A percentile compares a stretch with the other conserved stretches of the same genome.
phyloP scores from a whole-genome alignment of 2,888 invertebrate genomes.

The Labia minor region DNA sequence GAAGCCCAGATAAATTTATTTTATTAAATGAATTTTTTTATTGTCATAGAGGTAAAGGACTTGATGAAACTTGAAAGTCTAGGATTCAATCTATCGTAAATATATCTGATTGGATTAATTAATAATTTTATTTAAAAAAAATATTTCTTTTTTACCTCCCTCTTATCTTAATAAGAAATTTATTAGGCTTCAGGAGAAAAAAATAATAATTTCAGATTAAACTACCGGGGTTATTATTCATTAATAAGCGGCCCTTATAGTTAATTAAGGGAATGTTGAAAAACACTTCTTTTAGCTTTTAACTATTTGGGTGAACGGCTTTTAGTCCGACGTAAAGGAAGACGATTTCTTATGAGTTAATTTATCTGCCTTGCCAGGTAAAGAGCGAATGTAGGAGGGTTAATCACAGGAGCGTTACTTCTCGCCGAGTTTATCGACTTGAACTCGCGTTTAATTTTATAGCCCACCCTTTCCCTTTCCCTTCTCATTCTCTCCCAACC shows the following conservation, averaged over 20 bases:
- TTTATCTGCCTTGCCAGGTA: constrained; percentile 5
- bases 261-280: constrained; percentile 2
- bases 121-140: too few relatives aligned
- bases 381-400: neutral
- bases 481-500: too few relatives aligned
- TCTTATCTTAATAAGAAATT: too few relatives aligned
- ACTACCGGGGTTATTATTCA: neutral
- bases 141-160: too few relatives aligned
- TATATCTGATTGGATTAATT: too few relatives aligned
- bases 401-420: constrained; percentile 13
- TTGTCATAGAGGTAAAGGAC: too few relatives aligned
- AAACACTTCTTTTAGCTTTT: constrained; percentile 8
- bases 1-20: too few relatives aligned
- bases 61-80: too few relatives aligned
- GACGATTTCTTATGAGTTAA: constrained; percentile 6
- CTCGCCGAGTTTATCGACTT: constrained; percentile 13
- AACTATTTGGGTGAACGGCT: neutral
- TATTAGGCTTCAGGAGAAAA: too few relatives aligned
- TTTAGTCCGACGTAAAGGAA: neutral
- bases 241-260: neutral
- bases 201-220: too few relatives aligned
- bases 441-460: constrained; percentile 8
- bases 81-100: too few relatives aligned
- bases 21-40: too few relatives aligned
- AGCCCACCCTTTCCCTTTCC: neutral